Evolutionary conservation across 2,888 invertebrate genomes (phyloP).

Genomic region (Ophraella communa): DNA sequence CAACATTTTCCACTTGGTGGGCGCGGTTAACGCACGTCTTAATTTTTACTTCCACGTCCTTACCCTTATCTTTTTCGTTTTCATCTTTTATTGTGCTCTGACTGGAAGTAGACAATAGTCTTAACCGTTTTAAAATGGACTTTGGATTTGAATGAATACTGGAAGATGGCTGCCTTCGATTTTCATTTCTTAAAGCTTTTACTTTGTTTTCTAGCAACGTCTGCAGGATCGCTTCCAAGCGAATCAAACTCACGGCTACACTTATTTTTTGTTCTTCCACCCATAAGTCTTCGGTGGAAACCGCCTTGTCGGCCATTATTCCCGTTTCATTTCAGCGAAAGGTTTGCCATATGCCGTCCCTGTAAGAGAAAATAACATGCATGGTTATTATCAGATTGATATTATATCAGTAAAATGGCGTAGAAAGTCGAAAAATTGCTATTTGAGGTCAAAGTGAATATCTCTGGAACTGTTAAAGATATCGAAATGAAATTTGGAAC

Average conservation of each 20-base stretch:
- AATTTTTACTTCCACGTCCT: constrained; percentile 4
- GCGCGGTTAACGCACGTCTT: background rate
- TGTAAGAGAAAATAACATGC: background rate
- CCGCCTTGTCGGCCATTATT: constrained; percentile 70
- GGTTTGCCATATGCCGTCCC: background rate
- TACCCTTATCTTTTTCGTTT: constrained; percentile 33
- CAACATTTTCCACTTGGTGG: background rate
- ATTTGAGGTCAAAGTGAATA: no score
- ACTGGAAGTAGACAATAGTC: constrained; percentile 35
- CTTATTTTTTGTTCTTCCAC: constrained; percentile 40
- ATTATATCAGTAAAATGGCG: no score
- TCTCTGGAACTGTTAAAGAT: no score
- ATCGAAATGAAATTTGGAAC: no score
- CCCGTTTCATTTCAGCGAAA: constrained; percentile 14
- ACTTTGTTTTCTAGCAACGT: constrained; percentile 76
- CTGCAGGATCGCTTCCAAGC: constrained; percentile 73
- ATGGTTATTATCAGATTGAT: no score
- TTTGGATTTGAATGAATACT: constrained; percentile 59
- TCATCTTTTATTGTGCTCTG: constrained; percentile 36
- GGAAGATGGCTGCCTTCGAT: constrained; percentile 54
- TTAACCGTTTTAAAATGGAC: constrained; percentile 53
- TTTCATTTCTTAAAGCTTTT: constrained; percentile 65
- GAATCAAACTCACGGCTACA: constrained; percentile 65
- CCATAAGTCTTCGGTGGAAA: constrained; percentile 70
- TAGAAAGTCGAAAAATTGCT: no score